Percentiles rank a stretch among this genome's conserved stretches.
phyloP scores from a whole-genome alignment of 2,113 vertebrate genomes.

The Grammomys surdaster region DNA sequence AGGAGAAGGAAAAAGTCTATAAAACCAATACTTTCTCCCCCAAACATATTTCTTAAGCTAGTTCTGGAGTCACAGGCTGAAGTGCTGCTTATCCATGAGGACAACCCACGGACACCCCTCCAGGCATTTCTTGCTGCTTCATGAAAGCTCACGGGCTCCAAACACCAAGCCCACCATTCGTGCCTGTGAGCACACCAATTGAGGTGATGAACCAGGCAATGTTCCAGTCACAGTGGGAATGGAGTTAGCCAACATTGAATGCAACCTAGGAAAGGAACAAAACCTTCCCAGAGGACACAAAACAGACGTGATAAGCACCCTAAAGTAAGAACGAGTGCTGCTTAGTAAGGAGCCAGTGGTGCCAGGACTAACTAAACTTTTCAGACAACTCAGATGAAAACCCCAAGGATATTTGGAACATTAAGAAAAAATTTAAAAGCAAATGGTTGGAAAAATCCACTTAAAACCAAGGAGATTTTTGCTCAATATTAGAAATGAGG shows the following conservation, averaged over 20 bases:
- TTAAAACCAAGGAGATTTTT: conserved; percentile 43
- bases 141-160: background rate
- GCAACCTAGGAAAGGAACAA: conserved; percentile 21
- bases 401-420: conserved; percentile 23
- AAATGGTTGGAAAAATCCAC: conserved; percentile 31
- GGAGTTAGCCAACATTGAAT: background rate
- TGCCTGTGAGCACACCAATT: background rate
- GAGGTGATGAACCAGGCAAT: background rate
- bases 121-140: background rate
- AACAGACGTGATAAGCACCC: background rate
- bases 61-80: background rate
- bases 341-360: background rate
- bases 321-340: background rate
- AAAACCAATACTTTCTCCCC: background rate
- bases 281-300: background rate
- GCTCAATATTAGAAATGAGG: conserved; percentile 43
- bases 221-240: background rate
- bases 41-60: background rate
- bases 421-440: conserved; percentile 45
- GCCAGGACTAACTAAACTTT: background rate
- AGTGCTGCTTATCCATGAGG: background rate
- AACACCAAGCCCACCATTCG: background rate
- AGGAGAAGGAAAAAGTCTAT: background rate
- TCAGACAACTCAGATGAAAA: conserved; percentile 21
- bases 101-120: background rate